Base-by-base conservation (phyloP, 2,888 invertebrate species). In the Balanococcus diminutus region DNA sequence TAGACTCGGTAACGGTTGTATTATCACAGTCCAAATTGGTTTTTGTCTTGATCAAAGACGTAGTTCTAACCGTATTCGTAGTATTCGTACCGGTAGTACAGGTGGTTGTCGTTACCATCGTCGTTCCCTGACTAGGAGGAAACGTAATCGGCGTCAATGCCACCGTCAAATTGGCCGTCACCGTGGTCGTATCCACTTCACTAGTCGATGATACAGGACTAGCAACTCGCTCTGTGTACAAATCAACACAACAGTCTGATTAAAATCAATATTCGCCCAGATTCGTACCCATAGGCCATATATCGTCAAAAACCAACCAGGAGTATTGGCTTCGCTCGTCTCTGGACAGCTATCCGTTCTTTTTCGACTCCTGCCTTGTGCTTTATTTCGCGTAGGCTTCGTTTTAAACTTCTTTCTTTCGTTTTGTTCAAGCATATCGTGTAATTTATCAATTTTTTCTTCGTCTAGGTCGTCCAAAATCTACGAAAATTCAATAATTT, bases 331-430 rank as follows among this genome's bases (percentile, higher is more conserved):
- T 86, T 87, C 87, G 75, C 86, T 86, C 28, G 87, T 87, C 72
- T 87, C 87, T 6, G 86, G 86, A 72, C 87, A 84, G 79, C 87
- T 87, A 42, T 87, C 86, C 9, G 86, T 87, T 39, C 87, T 85
- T 87, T 87, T 87, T 81, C 87, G 84, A 85, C 83, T 87, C 81
- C 87, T 84, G 16, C 87, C 87, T 51, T 87, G 86, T 16, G 81
- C 84, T 82, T n/a, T 86, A 81, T 87, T 61, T 14, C 86, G 86
- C 28, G 86, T 87, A 14, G 86, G 56, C 22, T 81, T 82, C 51
- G 87, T 87, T 56, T 86, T 87, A n/a, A 87, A 87, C 72, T 86
- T 87, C 61, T 83, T 86, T 32, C 86, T 84, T 87, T 87, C 87
- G 79, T 87, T 85, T 72, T 84, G 82, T 86, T 87, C 87, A 28